phyloP scores from a whole-genome alignment of 2,888 invertebrate genomes.

The Xestobium rufovillosum region DNA sequence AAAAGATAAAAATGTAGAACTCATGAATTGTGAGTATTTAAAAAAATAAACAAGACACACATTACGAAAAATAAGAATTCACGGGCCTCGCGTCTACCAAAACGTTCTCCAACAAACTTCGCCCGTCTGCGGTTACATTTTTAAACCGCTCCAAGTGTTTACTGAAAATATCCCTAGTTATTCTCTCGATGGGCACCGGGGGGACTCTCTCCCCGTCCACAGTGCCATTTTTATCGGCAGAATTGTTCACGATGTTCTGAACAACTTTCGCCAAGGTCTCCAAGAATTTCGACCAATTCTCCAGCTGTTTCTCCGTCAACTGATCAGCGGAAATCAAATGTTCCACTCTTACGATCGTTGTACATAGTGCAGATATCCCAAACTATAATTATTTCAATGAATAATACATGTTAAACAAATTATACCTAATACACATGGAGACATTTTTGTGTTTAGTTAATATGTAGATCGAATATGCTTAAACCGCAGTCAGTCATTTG shows the following conservation, averaged over 20 bases:
- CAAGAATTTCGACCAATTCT: conserved; percentile 49
- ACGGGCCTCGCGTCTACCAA: conserved; percentile 29
- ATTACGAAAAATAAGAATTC: conserved; percentile 12
- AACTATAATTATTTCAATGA: conserved; percentile 48
- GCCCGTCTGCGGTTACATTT: conserved; percentile 31
- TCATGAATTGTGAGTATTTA: no score
- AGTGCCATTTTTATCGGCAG: no score
- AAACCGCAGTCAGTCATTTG: conserved; percentile 13
- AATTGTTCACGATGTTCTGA: no score
- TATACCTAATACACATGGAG: no score
- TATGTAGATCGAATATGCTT: conserved; percentile 8
- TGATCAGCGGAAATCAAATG: conserved; percentile 39
- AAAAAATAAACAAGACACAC: conserved; percentile 7
- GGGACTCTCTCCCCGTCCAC: conserved; percentile 28
- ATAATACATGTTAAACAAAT: no score
- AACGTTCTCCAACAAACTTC: conserved; percentile 33
- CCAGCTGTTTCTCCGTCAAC: conserved; percentile 33
- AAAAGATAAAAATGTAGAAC: conserved; percentile 3
- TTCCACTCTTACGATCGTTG: conserved; percentile 47
- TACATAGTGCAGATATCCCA: conserved; percentile 49
- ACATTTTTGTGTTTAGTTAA: no score
- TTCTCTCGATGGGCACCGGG: conserved; percentile 35
- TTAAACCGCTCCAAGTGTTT: conserved; percentile 36
- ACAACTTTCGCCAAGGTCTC: conserved; percentile 46
- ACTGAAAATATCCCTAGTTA: conserved; percentile 34